Evolutionary conservation across 2,888 invertebrate genomes (phyloP).

Genomic region (Cinara cedri): DNA sequence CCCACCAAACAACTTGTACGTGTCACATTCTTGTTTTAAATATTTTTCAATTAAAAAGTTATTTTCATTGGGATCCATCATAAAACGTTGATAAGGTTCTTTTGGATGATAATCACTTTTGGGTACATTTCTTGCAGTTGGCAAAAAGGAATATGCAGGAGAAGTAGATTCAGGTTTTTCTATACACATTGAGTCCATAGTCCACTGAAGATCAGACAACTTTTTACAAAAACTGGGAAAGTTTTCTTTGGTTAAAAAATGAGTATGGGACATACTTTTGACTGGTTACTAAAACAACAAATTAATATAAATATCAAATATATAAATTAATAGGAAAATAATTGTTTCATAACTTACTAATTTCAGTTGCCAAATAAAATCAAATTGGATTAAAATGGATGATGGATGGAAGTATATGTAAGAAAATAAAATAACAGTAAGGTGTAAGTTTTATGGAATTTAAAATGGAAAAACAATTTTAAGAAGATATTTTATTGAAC

Average conservation of each 20-base stretch:
- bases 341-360: slow-evolving; percentile 17
- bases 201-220: slow-evolving; percentile 50
- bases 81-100: slow-evolving; percentile 44
- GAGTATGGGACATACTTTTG: slow-evolving; percentile 53
- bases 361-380: slow-evolving; percentile 27
- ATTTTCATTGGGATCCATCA: slow-evolving; percentile 41
- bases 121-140: slow-evolving; percentile 48
- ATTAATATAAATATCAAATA: not conserved
- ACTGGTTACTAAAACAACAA: slow-evolving; percentile 23
- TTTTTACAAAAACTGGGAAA: slow-evolving; percentile 52
- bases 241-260: slow-evolving; percentile 55
- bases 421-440: not conserved
- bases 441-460: not conserved
- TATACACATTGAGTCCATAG: slow-evolving; percentile 35
- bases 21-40: slow-evolving; percentile 49
- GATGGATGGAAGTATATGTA: not conserved
- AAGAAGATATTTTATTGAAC: slow-evolving; percentile 34
- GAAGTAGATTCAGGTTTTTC: slow-evolving; percentile 50
- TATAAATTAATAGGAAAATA: not conserved
- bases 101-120: slow-evolving; percentile 55
- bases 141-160: slow-evolving; percentile 50
- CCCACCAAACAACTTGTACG: slow-evolving; percentile 44
- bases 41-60: slow-evolving; percentile 53
- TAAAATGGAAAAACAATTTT: slow-evolving; percentile 41
- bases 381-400: slow-evolving; percentile 14